Percentiles rank a stretch among this genome's conserved stretches.
Conservation (phyloP, 2,797 vertebrate genomes). For the Neopelma chrysocephalum region DNA sequence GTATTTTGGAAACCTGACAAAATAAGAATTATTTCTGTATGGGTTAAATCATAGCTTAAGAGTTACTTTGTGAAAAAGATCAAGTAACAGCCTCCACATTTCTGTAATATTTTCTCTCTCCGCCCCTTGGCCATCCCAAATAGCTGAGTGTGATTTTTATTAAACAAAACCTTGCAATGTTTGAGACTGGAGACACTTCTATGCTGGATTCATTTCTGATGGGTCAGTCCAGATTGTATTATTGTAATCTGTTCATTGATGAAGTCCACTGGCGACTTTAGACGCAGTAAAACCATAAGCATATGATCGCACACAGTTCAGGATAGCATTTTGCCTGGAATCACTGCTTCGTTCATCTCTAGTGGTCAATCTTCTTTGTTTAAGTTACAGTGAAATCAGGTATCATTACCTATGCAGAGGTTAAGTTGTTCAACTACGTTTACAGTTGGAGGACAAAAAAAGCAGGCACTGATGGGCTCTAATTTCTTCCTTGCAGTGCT, state of each 20-base stretch:
- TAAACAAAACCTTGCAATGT: neutral
- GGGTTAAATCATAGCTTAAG: neutral
- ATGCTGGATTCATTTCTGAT: conserved; percentile 26
- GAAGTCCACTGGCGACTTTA: neutral
- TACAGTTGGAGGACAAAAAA: neutral
- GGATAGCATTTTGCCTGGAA: neutral
- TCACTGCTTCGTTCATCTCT: neutral
- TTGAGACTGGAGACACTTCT: conserved; percentile 15
- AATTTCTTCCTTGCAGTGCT: neutral
- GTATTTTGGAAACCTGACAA: neutral
- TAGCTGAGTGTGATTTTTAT: conserved; percentile 10
- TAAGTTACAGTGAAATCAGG: neutral
- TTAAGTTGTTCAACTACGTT: neutral
- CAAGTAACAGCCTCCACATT: neutral
- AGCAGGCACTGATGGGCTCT: neutral
- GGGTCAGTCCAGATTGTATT: neutral
- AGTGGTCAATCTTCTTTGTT: neutral
- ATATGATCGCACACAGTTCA: neutral
- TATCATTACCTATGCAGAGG: neutral
- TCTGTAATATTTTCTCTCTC: neutral
- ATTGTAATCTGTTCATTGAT: conserved; percentile 35
- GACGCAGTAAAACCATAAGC: neutral
- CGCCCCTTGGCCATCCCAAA: neutral
- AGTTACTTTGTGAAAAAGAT: neutral
- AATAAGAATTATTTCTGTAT: neutral